A percentile compares a stretch with the other conserved stretches of the same genome.
These are phyloP conservation scores for Glossosoma conforme DNA, from an alignment of 1,140 invertebrate genomes.

Conservation along the genomic window DNA sequence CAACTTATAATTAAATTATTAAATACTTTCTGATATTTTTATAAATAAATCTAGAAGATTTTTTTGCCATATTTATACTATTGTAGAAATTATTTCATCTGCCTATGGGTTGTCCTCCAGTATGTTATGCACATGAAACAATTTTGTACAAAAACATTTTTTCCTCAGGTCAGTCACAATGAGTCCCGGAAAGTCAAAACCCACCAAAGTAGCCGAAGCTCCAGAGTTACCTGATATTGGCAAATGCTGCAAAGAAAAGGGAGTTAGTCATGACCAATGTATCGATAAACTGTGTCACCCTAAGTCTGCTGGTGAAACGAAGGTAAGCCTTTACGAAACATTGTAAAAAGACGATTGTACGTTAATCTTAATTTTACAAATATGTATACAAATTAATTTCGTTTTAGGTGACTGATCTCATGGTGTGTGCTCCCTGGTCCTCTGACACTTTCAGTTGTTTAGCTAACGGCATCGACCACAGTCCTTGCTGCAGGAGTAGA, in stretches of 20 bases:
- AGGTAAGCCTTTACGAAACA: too few relatives aligned
- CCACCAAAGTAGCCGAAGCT: constrained; percentile 46
- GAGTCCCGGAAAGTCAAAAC: constrained; percentile 24
- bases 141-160: not conserved
- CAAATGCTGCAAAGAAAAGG: constrained; percentile 64
- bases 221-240: constrained; percentile 66
- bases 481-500: constrained; percentile 67
- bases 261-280: constrained; percentile 68
- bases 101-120: not conserved
- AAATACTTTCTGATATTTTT: too few relatives aligned
- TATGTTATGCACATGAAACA: not conserved
- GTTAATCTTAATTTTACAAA: too few relatives aligned
- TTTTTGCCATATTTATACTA: too few relatives aligned
- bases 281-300: constrained; percentile 76
- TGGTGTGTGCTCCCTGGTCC: constrained; percentile 84
- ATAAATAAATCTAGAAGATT: too few relatives aligned
- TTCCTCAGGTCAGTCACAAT: constrained; percentile 17
- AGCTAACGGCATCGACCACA: constrained; percentile 75
- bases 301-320: constrained; percentile 35
- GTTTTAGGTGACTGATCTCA: constrained; percentile 60
- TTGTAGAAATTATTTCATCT: constrained; percentile 3
- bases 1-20: too few relatives aligned
- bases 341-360: not conserved
- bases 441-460: constrained; percentile 72
- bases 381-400: not conserved